Percentiles rank a stretch among this genome's conserved stretches.
phyloP scores from a whole-genome alignment of 2,113 vertebrate species.

The Zootoca vivipara region DNA sequence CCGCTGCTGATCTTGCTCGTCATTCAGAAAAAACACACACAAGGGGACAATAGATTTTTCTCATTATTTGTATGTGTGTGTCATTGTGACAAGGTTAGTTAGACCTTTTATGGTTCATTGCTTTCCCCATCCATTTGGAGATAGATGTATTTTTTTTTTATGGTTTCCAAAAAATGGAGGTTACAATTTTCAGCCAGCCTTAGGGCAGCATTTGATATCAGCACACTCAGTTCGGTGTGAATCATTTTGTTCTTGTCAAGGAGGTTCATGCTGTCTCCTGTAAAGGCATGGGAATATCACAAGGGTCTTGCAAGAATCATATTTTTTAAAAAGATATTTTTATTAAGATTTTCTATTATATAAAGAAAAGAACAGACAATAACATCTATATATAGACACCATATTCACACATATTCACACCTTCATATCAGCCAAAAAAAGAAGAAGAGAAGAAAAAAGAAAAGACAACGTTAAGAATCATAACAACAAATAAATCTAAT shows the following conservation, averaged over 20 bases:
- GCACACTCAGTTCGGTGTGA: not conserved
- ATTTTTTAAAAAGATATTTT: too few species aligned
- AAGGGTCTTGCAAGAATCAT: not conserved
- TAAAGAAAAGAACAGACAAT: too few species aligned
- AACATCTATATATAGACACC: too few species aligned
- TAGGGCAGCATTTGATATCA: constrained; percentile 17
- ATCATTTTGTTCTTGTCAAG: not conserved
- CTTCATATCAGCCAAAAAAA: too few species aligned
- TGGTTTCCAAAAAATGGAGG: not conserved
- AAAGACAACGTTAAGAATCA: too few species aligned
- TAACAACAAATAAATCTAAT: too few species aligned
- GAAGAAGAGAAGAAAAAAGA: too few species aligned
- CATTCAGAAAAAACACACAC: constrained; percentile 12
- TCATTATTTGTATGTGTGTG: not conserved
- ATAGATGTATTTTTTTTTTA: constrained; percentile 1
- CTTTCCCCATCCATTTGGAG: not conserved
- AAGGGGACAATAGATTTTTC: constrained; percentile 7
- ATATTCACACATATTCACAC: too few species aligned
- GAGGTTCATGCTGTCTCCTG: not conserved
- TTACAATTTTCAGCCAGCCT: not conserved
- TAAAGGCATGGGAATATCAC: not conserved
- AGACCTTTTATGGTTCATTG: constrained; percentile 20
- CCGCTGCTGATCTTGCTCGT: constrained; percentile 3
- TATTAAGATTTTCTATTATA: too few species aligned
- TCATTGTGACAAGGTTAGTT: constrained; percentile 20